Evolutionary conservation across 2,113 vertebrate genomes (phyloP).

Genomic region (Chloroceryle aenea): DNA sequence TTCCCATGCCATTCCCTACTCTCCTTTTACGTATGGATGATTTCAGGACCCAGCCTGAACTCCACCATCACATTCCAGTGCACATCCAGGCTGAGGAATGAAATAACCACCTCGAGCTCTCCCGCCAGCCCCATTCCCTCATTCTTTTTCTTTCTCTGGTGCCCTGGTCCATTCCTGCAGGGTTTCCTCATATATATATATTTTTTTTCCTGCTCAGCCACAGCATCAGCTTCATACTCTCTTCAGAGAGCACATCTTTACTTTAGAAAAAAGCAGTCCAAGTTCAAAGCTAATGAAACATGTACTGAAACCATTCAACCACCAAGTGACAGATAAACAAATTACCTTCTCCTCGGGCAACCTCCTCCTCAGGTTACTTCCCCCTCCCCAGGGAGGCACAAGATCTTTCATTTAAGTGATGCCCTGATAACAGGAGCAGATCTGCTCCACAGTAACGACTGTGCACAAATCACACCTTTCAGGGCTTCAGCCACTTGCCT

Average conservation of each 20-base stretch:
- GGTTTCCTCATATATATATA: background rate
- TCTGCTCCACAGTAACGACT: background rate
- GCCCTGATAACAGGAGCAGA: background rate
- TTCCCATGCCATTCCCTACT: background rate
- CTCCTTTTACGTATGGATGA: background rate
- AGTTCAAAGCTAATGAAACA: slow-evolving; percentile 13
- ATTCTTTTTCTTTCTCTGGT: background rate
- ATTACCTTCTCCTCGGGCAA: slow-evolving; percentile 25
- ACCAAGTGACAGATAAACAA: slow-evolving; percentile 9
- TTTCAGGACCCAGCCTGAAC: background rate
- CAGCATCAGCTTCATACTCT: background rate
- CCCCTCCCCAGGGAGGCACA: background rate
- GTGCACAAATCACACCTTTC: background rate
- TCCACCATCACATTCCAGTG: background rate
- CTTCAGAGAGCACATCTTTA: background rate
- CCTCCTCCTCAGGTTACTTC: background rate
- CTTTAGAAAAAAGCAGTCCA: background rate
- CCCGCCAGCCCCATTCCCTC: background rate
- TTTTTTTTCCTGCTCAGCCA: background rate
- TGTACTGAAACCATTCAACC: slow-evolving; percentile 15
- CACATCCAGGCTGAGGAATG: background rate
- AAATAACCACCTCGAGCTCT: background rate
- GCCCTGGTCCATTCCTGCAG: background rate
- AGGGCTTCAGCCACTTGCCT: background rate
- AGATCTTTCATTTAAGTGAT: background rate